Evolutionary conservation across 1,140 invertebrate species (phyloP).

Genomic region (Cylas formicarius): DNA sequence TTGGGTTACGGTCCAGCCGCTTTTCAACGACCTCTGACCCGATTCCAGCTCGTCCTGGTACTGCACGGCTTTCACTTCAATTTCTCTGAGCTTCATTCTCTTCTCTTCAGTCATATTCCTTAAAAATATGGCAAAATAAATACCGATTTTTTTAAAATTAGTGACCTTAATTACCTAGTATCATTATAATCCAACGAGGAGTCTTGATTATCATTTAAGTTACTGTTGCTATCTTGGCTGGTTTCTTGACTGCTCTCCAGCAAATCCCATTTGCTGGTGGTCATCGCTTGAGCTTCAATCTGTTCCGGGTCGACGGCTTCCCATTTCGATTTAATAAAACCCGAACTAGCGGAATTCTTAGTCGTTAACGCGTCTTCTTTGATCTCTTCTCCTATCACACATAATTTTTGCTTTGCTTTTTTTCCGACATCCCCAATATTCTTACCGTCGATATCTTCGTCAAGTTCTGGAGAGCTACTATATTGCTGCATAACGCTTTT

Average conservation of each 20-base stretch:
- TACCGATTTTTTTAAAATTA: background rate
- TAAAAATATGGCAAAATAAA: slow-evolving; percentile 16
- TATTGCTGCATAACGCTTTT: slow-evolving; percentile 54
- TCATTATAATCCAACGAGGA: slow-evolving; percentile 34
- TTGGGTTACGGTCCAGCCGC: slow-evolving; percentile 68
- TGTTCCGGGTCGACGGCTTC: slow-evolving; percentile 87
- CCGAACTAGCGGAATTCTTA: slow-evolving; percentile 38
- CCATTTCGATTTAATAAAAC: slow-evolving; percentile 88
- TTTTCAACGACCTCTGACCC: slow-evolving; percentile 68
- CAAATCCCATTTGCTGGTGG: slow-evolving; percentile 80
- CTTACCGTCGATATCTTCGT: slow-evolving; percentile 35
- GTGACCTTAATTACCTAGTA: slow-evolving; percentile 26
- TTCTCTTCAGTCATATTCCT: slow-evolving; percentile 60
- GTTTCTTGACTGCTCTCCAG: slow-evolving; percentile 40
- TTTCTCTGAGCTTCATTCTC: slow-evolving; percentile 78
- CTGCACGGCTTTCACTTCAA: slow-evolving; percentile 90
- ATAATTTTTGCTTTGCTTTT: background rate
- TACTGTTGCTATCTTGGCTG: slow-evolving; percentile 53
- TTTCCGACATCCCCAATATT: background rate
- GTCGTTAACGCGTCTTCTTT: slow-evolving; percentile 33
- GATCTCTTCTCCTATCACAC: slow-evolving; percentile 30
- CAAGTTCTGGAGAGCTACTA: slow-evolving; percentile 30
- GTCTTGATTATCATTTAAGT: slow-evolving; percentile 37
- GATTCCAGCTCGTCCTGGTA: slow-evolving; percentile 95
- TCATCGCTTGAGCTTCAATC: slow-evolving; percentile 81